A percentile compares a stretch with the other conserved stretches of the same genome.
Conservation (phyloP, 2,888 invertebrate species). For the Coelopa pilipes region DNA sequence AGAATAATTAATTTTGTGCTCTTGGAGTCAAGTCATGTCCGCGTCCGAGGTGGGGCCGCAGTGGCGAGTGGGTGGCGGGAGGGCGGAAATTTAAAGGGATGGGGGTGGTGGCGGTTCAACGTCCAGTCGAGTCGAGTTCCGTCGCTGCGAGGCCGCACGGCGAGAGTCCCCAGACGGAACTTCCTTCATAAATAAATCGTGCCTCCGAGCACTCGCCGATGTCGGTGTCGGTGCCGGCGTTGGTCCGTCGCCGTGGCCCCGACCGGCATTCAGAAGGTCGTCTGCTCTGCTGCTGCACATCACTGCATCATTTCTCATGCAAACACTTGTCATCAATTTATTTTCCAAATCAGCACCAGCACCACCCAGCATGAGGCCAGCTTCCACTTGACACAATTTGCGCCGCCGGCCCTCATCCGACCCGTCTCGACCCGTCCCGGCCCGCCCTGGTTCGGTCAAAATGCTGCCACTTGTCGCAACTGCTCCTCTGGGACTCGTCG, state of each 20-base stretch:
- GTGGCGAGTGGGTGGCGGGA: not conserved
- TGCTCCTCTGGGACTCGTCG: slow-evolving; percentile 19
- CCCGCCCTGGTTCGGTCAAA: not conserved
- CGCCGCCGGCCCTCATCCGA: not conserved
- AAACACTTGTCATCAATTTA: not conserved
- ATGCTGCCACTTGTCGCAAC: slow-evolving; percentile 28
- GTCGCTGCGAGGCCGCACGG: not conserved
- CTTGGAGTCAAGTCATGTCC: slow-evolving; percentile 36
- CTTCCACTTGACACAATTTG: not conserved
- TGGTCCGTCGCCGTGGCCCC: too few species aligned
- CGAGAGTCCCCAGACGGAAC: too few species aligned
- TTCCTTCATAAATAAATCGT: too few species aligned
- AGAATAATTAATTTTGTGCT: slow-evolving; percentile 47
- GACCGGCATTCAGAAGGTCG: too few species aligned
- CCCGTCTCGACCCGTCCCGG: not conserved
- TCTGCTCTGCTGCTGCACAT: too few species aligned
- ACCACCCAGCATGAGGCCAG: not conserved
- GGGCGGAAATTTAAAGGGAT: not conserved
- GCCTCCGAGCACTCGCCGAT: too few species aligned
- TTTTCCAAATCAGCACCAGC: slow-evolving; percentile 1
- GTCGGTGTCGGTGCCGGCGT: too few species aligned
- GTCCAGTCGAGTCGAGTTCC: not conserved
- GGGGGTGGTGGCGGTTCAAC: not conserved
- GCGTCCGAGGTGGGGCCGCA: not conserved
- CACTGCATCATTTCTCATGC: slow-evolving; percentile 1